These are phyloP conservation scores for Petrolisthes manimaculis DNA, from an alignment of 2,888 invertebrate genomes.

Conservation along the genomic window DNA sequence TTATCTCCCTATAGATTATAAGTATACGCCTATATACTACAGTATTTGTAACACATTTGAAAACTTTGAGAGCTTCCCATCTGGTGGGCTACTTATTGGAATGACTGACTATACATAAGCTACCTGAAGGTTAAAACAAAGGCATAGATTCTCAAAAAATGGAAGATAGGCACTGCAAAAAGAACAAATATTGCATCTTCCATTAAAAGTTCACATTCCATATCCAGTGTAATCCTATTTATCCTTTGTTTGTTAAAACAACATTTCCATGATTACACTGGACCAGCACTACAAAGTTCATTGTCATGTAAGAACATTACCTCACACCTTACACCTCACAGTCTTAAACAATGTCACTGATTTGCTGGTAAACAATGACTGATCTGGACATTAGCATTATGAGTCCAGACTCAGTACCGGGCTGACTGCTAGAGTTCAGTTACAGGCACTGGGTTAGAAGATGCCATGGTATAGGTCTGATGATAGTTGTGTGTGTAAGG, in stretches of 20 bases:
- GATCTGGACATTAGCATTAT: slow-evolving; percentile 22
- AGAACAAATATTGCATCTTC: slow-evolving; percentile 60
- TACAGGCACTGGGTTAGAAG: slow-evolving; percentile 65
- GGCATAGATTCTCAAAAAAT: slow-evolving; percentile 59
- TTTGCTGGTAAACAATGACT: slow-evolving; percentile 22
- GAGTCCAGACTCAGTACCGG: slow-evolving; percentile 51
- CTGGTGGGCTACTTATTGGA: slow-evolving; percentile 31
- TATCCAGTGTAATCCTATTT: slow-evolving; percentile 49
- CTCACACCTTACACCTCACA: slow-evolving; percentile 36
- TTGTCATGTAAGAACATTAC: slow-evolving; percentile 35
- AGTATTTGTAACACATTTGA: slow-evolving; percentile 13
- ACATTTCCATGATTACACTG: slow-evolving; percentile 21
- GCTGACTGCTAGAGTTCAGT: slow-evolving; percentile 66
- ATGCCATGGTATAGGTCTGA: slow-evolving; percentile 57
- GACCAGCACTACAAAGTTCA: slow-evolving; percentile 34
- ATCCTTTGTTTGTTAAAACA: slow-evolving; percentile 37
- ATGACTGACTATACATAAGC: slow-evolving; percentile 54
- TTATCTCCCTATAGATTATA: slow-evolving; percentile 42
- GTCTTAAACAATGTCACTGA: slow-evolving; percentile 28
- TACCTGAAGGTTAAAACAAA: slow-evolving; percentile 55
- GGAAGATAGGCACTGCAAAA: slow-evolving; percentile 63
- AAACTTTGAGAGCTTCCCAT: slow-evolving; percentile 36
- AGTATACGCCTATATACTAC: slow-evolving; percentile 5
- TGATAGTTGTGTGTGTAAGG: slow-evolving; percentile 54
- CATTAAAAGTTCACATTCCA: slow-evolving; percentile 51